Evolutionary conservation across 2,797 vertebrate species (phyloP).

Genomic region (Fistularia tabacaria): DNA sequence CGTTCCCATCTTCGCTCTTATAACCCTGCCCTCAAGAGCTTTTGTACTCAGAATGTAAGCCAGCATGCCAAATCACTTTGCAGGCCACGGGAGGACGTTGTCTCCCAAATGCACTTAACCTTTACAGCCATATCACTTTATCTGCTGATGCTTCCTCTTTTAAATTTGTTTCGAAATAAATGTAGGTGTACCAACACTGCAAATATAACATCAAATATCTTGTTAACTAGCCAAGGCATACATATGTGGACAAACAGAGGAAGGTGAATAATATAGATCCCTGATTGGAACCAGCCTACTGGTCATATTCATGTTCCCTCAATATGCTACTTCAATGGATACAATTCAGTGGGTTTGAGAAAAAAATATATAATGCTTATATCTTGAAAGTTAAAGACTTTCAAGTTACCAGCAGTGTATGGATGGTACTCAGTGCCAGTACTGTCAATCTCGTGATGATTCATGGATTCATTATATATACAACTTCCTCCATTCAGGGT

Average conservation of each 20-base stretch:
- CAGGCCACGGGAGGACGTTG: constrained; percentile 39
- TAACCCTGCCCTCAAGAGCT: constrained; percentile 38
- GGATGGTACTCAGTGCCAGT: too few relatives aligned
- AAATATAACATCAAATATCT: constrained; percentile 2
- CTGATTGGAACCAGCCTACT: constrained; percentile 32
- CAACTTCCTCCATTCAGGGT: too few relatives aligned
- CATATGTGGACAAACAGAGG: constrained; percentile 55
- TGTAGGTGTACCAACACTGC: constrained; percentile 36
- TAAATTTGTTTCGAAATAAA: constrained; percentile 41
- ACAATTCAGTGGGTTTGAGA: not conserved
- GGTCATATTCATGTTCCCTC: not conserved
- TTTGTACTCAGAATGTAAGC: constrained; percentile 43
- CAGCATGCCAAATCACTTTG: constrained; percentile 48
- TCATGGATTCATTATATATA: too few relatives aligned
- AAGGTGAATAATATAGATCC: constrained; percentile 40
- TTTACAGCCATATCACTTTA: constrained; percentile 46
- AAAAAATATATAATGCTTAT: constrained; percentile 15
- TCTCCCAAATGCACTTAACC: constrained; percentile 55
- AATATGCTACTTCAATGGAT: not conserved
- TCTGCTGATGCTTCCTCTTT: constrained; percentile 46
- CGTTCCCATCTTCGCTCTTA: constrained; percentile 49
- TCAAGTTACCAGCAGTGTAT: constrained; percentile 26
- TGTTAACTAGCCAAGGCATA: constrained; percentile 39
- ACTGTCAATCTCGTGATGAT: constrained; percentile 45
- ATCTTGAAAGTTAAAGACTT: constrained; percentile 35